Base-by-base conservation (phyloP, 1,140 invertebrate genomes). In the Sitophilus oryzae region DNA sequence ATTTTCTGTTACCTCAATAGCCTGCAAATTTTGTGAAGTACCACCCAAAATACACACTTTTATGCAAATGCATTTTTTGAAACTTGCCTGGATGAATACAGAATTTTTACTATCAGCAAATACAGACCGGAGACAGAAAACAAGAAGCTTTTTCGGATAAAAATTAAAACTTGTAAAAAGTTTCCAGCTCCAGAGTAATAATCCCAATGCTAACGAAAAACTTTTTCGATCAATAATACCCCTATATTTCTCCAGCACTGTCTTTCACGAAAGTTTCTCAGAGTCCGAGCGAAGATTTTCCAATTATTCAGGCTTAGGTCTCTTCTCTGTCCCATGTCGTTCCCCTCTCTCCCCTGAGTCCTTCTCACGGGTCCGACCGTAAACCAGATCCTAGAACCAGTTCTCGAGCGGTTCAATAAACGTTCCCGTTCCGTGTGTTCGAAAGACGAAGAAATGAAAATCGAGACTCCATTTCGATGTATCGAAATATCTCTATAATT, bases 361-460 rank as follows among this genome's bases (percentile, higher is more conserved):
- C 38, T 30, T 35, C 15, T 34, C 14, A 37, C 11, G 14, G 20
- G 37, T 16, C 21, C 21, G 40, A 19, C 40, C 20, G 46, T 52
- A 52, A 53, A 53, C 51, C 51, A 53, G 51, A 53, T 53, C 41
- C 25, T 36, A 21, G 25, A 53, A 53, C 51, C 41, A 22, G 51
- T 53, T 46, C 21, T 36, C 15, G 42, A 42, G 23, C 23, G 37
- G 22, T 52, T 38, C 47, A 38, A 38, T 49, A 36, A 37, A 23
- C n/a, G 34, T 30, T 6, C 25, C 34, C n/a, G 22, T 6, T n/a
- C n/a, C n/a, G 23, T 49, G 14, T 16, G 37, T n/a, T 49, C 34
- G 47, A 8, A n/a, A n/a, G n/a, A n/a, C 5, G 25, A 5, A 6
- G 25, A 30, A 30, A 30, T 5, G 11, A 30, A 30, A 11, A 30